These are phyloP conservation scores for Leptopilina clavipes DNA, from an alignment of 1,140 invertebrate genomes.

Conservation along the genomic window DNA sequence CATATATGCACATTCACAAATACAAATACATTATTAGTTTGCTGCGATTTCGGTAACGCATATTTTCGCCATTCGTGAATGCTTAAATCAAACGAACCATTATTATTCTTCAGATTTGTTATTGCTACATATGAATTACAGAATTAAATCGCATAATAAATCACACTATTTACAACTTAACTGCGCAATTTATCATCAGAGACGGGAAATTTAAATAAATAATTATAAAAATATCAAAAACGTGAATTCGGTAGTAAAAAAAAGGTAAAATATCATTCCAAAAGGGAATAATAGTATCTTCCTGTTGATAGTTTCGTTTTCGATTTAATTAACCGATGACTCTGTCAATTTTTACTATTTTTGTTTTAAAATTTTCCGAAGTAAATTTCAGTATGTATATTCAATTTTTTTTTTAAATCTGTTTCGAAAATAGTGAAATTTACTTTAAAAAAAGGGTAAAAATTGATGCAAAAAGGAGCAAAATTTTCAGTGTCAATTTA, in stretches of 20 bases:
- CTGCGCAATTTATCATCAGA: not conserved
- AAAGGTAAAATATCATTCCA: not conserved
- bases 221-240: not conserved
- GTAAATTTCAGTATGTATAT: too few species aligned
- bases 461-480: too few species aligned
- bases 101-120: slow-evolving; percentile 13
- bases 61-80: not conserved
- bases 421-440: too few species aligned
- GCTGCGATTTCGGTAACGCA: slow-evolving; percentile 8
- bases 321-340: too few species aligned
- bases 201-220: not conserved
- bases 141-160: slow-evolving; percentile 13
- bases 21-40: not conserved
- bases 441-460: too few species aligned
- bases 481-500: too few species aligned
- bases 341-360: too few species aligned
- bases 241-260: not conserved
- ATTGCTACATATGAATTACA: not conserved
- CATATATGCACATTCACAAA: not conserved
- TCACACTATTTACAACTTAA: slow-evolving; percentile 13
- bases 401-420: too few species aligned
- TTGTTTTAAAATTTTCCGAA: too few species aligned
- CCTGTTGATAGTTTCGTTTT: too few species aligned
- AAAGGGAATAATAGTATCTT: too few species aligned
- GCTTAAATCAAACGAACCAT: slow-evolving; percentile 18